Percentiles rank a stretch among this genome's conserved stretches.
Conservation (phyloP, 2,797 vertebrate species). For the Cyclura pinguis region DNA sequence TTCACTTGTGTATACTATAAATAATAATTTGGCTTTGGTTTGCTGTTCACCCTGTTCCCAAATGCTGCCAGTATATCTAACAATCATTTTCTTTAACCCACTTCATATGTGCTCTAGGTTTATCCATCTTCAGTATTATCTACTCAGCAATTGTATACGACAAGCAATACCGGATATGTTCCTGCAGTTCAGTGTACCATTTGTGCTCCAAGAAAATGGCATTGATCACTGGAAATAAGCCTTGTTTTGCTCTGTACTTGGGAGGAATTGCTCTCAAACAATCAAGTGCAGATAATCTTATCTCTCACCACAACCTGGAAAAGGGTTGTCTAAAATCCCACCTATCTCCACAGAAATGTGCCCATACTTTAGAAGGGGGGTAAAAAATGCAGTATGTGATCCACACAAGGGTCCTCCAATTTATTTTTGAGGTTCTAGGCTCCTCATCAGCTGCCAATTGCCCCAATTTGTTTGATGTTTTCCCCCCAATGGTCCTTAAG, state of each 20-base stretch:
- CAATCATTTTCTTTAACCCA: constrained; percentile 35
- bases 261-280: constrained; percentile 12
- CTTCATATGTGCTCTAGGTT: constrained; percentile 14
- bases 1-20: constrained; percentile 41
- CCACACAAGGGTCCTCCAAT: no score
- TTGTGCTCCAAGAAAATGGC: constrained; percentile 14
- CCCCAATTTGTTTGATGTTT: no score
- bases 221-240: neutral
- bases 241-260: neutral
- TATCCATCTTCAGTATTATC: constrained; percentile 45
- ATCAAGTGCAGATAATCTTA: neutral
- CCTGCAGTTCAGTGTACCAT: fast-evolving
- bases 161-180: neutral
- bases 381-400: no score
- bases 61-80: constrained; percentile 31
- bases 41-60: constrained; percentile 18
- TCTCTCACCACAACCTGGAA: neutral
- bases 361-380: no score
- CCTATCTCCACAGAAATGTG: neutral
- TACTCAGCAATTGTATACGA: neutral
- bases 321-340: neutral
- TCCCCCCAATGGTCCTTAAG: no score
- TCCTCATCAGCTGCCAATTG: no score
- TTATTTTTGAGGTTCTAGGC: no score
- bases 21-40: constrained; percentile 41